These are phyloP conservation scores for Tyrophagus putrescentiae DNA, from an alignment of 1,140 invertebrate genomes.

Conservation along the genomic window DNA sequence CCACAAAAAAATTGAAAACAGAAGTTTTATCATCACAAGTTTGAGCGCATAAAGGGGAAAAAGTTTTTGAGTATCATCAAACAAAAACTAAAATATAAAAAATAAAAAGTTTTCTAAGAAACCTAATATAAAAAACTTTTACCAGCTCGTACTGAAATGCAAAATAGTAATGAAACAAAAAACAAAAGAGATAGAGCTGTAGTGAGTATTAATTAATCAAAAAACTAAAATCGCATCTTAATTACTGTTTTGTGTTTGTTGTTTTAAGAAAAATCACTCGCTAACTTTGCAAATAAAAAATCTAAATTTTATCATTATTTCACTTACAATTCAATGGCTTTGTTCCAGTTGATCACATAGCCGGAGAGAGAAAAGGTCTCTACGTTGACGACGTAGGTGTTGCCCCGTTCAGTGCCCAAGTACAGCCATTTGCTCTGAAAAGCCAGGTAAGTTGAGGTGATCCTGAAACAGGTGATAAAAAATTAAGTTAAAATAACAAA, in stretches of 20 bases:
- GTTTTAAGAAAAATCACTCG: too few relatives aligned
- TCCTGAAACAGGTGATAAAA: constrained; percentile 43
- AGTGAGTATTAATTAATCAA: not conserved
- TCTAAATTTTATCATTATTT: not conserved
- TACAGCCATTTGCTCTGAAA: constrained; percentile 98
- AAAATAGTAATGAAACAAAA: not conserved
- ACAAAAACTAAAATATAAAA: too few relatives aligned
- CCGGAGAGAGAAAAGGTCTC: constrained; percentile 89
- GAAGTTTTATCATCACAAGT: too few relatives aligned
- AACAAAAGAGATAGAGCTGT: not conserved
- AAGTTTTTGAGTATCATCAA: too few relatives aligned
- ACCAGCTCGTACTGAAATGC: not conserved
- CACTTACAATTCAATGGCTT: constrained; percentile 98
- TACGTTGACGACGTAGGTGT: constrained; percentile 92
- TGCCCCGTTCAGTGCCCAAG: constrained; percentile 91
- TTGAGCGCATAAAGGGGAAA: too few relatives aligned
- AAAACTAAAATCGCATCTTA: too few relatives aligned
- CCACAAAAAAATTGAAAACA: too few relatives aligned
- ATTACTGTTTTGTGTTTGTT: too few relatives aligned
- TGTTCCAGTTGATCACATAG: constrained; percentile 99
- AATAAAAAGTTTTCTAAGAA: too few relatives aligned
- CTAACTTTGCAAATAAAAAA: not conserved
- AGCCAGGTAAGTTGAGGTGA: constrained; percentile 49
- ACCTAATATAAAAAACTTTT: too few relatives aligned
- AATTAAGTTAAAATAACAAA: not conserved